Evolutionary conservation across 2,888 invertebrate genomes (phyloP).

Genomic region (Amblyjoppa fuscipennis): DNA sequence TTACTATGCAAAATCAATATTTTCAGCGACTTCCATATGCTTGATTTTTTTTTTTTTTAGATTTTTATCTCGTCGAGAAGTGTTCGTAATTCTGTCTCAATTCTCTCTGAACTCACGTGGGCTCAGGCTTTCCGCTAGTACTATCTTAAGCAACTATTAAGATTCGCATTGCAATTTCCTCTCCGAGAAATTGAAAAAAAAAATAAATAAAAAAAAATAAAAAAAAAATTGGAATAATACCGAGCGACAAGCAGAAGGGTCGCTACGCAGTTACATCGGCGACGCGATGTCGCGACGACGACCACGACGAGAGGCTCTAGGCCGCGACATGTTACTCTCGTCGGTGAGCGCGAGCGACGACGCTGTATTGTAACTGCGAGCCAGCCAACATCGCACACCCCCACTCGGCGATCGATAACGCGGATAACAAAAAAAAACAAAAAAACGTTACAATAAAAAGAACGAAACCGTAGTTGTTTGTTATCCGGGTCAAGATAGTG

Average conservation of each 20-base stretch:
- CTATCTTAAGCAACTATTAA: no score
- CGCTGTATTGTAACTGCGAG: background rate
- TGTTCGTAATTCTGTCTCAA: no score
- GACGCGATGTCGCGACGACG: constrained; percentile 42
- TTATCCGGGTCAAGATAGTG: no score
- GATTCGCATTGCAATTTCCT: no score
- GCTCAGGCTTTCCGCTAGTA: no score
- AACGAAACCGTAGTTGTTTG: no score
- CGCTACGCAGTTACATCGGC: constrained; percentile 18
- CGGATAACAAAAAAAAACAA: background rate
- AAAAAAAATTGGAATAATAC: background rate
- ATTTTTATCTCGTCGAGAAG: no score
- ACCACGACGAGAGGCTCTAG: constrained; percentile 2
- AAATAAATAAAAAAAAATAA: background rate
- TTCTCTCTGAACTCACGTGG: no score
- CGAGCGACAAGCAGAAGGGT: background rate
- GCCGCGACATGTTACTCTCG: constrained; percentile 1
- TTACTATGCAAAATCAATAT: no score
- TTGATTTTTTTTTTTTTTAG: no score
- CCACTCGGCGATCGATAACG: constrained; percentile 22
- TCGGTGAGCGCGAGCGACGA: background rate
- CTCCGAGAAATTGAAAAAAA: background rate
- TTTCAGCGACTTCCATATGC: no score
- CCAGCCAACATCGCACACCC: constrained; percentile 24
- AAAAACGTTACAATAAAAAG: background rate